Base-by-base conservation (phyloP, 2,888 invertebrate species). In the Melanophora roralis region DNA sequence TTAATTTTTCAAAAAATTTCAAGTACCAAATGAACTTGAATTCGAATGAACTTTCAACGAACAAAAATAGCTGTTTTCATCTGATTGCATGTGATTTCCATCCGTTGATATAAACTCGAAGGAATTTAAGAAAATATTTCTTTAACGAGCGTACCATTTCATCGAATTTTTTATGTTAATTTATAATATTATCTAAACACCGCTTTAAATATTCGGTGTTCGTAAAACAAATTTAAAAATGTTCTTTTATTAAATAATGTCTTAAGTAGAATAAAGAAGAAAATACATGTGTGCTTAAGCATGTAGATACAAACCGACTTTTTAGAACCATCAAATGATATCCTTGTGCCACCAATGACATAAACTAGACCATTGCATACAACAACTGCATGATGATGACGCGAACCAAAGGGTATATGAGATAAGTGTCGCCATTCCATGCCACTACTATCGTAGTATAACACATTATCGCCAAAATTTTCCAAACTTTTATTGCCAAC, bases 371-470 rank as follows among this genome's bases (percentile, higher is more conserved):
- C 94, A 84, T 92, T 91, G 53, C 93, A 89, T 84, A 93, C 93
- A 14, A 92, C 92, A 0, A 93, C 92, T 0, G 93, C 92, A 86
- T 94, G 94, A 86, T 94, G 94, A 85, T 94, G 93, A 85, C 94
- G 93, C 75, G 94, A 91, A 0, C 94, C 93, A 84, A 93, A 93
- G 0, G 94, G 94, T 78, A 95, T 91, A 79, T 92, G 92, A 2
- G 93, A 93, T 0, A 94, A 93, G 83, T 91, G 91, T 83, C 93
- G 93, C 95, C 95, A 95, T 14, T 90, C 88, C 86, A 94, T 93
- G 16, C 6, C 64, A 60, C 65, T 65, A 0, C 93, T 92, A 82
- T 92, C 91, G 83, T 92, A 94, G 83, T 92, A 91, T 60, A 88
- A 75, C 78, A 94, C 93, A 85, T 93, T 92, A 85, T 92, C 93